These are phyloP conservation scores for Zaprionus obscuricornis DNA, from an alignment of 2,888 invertebrate genomes.

Conservation along the genomic window DNA sequence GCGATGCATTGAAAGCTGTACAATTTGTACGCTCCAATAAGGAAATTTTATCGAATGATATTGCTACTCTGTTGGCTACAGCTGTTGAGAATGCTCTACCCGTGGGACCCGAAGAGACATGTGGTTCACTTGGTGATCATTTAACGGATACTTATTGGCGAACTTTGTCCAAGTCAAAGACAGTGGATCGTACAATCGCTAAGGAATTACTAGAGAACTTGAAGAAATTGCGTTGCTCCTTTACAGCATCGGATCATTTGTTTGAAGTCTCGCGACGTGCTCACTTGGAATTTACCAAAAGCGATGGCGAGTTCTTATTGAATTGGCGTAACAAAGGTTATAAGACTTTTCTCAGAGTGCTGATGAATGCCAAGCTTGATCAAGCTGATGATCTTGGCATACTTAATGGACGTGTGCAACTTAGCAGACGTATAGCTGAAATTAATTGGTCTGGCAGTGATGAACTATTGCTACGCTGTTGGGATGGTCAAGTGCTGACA, in stretches of 20 bases:
- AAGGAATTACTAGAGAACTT: constrained; percentile 86
- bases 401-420: constrained; percentile 73
- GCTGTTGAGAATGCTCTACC: constrained; percentile 32
- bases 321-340: constrained; percentile 91
- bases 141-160: constrained; percentile 72
- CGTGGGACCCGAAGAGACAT: constrained; percentile 34
- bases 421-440: constrained; percentile 64
- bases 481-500: constrained; percentile 80
- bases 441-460: constrained; percentile 61
- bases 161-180: constrained; percentile 46
- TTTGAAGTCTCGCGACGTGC: constrained; percentile 87
- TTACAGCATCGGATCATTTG: constrained; percentile 87
- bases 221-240: constrained; percentile 82
- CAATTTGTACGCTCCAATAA: constrained; percentile 80
- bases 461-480: constrained; percentile 56
- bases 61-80: constrained; percentile 56
- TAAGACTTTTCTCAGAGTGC: constrained; percentile 87
- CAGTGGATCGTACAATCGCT: constrained; percentile 81
- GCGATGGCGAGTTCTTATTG: constrained; percentile 88
- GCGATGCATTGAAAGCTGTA: constrained; percentile 58
- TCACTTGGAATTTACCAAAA: constrained; percentile 86
- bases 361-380: constrained; percentile 83
- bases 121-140: constrained; percentile 80
- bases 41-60: constrained; percentile 77
- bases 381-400: constrained; percentile 59